Conservation (phyloP, 2,113 vertebrate species). For the Charina bottae region DNA sequence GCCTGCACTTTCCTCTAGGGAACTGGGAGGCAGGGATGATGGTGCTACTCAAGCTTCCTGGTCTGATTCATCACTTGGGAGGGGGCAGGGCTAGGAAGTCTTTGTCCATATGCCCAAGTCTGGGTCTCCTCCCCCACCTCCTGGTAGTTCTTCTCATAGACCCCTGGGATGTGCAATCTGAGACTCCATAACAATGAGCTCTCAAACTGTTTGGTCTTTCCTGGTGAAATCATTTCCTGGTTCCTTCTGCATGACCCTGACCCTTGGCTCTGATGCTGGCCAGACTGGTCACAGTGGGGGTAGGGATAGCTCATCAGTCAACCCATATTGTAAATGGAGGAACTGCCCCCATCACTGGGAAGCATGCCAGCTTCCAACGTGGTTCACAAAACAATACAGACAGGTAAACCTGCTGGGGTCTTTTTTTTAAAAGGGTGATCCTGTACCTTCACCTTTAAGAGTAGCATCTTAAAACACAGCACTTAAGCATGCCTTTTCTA, state of each 20-base stretch:
- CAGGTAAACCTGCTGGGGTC: neutral
- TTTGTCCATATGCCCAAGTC: neutral
- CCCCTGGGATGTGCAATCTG: conserved; percentile 5
- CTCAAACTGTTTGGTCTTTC: neutral
- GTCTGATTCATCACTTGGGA: neutral
- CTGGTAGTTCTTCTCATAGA: neutral
- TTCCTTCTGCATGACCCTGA: neutral
- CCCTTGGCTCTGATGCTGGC: neutral
- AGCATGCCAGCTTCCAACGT: neutral
- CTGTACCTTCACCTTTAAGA: neutral
- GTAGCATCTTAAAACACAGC: neutral
- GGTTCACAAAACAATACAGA: neutral
- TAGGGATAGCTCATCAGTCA: neutral
- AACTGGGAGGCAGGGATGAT: neutral
- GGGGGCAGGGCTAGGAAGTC: neutral
- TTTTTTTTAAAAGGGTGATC: neutral
- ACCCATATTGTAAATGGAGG: neutral
- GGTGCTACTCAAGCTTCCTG: neutral
- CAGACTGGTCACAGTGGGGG: too few relatives aligned
- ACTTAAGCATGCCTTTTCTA: neutral
- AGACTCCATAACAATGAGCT: neutral
- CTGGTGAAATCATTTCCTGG: conserved; percentile 27
- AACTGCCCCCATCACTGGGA: neutral
- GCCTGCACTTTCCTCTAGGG: neutral
- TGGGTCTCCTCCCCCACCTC: neutral